Evolutionary conservation across 2,797 vertebrate species (phyloP).

Genomic region (Neostethus bicornis): DNA sequence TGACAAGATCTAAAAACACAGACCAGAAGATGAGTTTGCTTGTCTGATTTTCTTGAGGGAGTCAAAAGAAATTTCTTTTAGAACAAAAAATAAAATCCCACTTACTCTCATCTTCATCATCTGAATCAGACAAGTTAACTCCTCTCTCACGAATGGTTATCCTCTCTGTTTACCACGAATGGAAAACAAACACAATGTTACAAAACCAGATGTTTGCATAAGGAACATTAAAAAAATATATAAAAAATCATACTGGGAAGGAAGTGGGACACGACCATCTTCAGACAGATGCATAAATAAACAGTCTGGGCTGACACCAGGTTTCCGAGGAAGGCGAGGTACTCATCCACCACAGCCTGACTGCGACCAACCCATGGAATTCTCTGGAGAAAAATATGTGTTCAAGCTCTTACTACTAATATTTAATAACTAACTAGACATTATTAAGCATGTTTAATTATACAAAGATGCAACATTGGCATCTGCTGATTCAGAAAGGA

Average conservation of each 20-base stretch:
- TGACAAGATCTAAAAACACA: constrained; percentile 81
- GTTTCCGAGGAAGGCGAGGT: constrained; percentile 91
- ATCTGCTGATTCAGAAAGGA: no score
- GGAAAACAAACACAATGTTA: background rate
- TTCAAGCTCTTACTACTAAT: no score
- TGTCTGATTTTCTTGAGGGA: background rate
- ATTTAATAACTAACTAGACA: no score
- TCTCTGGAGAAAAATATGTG: constrained; percentile 75
- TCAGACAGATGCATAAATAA: constrained; percentile 89
- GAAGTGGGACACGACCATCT: constrained; percentile 88
- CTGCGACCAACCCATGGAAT: constrained; percentile 89
- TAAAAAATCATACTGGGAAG: constrained; percentile 54
- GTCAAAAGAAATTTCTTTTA: no score
- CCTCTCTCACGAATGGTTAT: constrained; percentile 87
- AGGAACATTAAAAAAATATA: no score
- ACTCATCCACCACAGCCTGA: constrained; percentile 90
- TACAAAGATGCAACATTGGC: no score
- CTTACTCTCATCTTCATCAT: constrained; percentile 94
- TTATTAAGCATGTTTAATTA: no score
- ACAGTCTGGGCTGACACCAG: constrained; percentile 97
- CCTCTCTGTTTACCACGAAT: constrained; percentile 84
- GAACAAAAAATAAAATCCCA: constrained; percentile 2
- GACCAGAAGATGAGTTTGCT: background rate
- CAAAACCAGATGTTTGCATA: background rate
- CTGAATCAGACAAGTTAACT: constrained; percentile 92